Evolutionary conservation across 2,888 invertebrate genomes (phyloP), one percentile per base, ranked within the genome.

Genomic region (Falcaria lacertinaria): DNA sequence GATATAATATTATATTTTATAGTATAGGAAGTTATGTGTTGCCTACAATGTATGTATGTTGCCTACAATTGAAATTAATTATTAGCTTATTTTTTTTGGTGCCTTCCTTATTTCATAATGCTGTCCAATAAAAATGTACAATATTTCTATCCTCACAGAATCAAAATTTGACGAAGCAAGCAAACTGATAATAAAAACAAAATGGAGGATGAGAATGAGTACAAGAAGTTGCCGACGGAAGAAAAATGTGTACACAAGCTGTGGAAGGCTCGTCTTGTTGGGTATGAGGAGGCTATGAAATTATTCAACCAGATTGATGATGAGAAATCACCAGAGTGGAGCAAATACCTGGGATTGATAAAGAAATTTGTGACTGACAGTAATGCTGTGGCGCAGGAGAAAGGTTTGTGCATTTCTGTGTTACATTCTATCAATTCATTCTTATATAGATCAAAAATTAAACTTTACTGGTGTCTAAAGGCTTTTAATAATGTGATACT

Each of bases 301-400:
- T 89, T 96, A 13, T 98, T 98, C 80, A 92, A 93, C 53, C 94
- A 94, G 69, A 94, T 96, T 57, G 95, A 95, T 67, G 97, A 97
- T 86, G 98, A 98, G 71, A 98, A 98, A 75, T 96, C 97, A 33
- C 93, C 96, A 0, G 98, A 98, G 75, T 98, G 98, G 93, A 94
- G 92, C 61, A 98, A 97, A 82, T 99, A 94, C 82, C 85, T 96
- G 8, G 96, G 96, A 6, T 88, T 98, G 36, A 93, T 99, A 28
- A 98, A 98, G 77, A 98, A 98, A 81, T 97, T 98, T 91, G 97
- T 98, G 0, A 89, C 92, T 0, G 98, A 99, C 75, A 96, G 95
- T 63, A 98, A 99, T 93, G 98, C 95, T 13, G 93, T 96, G 48
- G 98, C 98, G 1, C 98, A 98, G 75, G 98, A 99, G 73, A 98